Percentiles rank a stretch among this genome's conserved stretches.
phyloP scores from a whole-genome alignment of 2,113 vertebrate genomes.

The Caracal caracal region DNA sequence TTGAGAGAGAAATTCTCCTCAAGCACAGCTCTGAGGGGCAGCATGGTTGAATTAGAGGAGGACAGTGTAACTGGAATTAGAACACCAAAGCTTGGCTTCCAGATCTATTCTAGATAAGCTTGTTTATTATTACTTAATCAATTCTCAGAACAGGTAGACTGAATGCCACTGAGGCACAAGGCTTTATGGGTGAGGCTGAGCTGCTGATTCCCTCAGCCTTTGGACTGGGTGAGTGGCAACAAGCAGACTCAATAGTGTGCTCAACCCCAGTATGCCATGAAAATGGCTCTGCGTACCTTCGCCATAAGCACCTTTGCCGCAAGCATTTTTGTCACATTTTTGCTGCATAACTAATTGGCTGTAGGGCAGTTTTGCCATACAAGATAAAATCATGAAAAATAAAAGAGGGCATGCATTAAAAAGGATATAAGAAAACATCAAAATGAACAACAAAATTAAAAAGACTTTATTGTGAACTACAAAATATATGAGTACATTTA shows the following conservation, averaged over 20 bases:
- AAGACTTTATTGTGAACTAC: neutral
- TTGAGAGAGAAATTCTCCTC: constrained; percentile 20
- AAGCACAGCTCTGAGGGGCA: neutral
- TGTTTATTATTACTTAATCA: neutral
- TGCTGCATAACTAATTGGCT: neutral
- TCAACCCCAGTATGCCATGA: neutral
- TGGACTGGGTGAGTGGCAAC: neutral
- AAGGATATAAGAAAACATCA: neutral
- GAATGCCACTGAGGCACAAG: neutral
- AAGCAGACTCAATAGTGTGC: neutral
- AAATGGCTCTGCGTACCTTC: neutral
- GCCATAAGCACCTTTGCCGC: neutral
- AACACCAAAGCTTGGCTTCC: constrained; percentile 5
- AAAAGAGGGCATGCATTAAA: neutral
- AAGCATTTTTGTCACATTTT: neutral
- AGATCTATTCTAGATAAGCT: neutral
- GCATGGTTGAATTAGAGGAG: neutral
- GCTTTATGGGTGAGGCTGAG: neutral
- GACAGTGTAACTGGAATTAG: neutral
- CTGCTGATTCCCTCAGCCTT: neutral
- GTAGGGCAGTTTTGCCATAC: neutral
- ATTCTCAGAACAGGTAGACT: neutral
- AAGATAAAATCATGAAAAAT: neutral
- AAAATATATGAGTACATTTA: neutral
- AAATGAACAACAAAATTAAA: neutral